Conservation (phyloP, 2,888 invertebrate genomes). For the Aphrophora alni region DNA sequence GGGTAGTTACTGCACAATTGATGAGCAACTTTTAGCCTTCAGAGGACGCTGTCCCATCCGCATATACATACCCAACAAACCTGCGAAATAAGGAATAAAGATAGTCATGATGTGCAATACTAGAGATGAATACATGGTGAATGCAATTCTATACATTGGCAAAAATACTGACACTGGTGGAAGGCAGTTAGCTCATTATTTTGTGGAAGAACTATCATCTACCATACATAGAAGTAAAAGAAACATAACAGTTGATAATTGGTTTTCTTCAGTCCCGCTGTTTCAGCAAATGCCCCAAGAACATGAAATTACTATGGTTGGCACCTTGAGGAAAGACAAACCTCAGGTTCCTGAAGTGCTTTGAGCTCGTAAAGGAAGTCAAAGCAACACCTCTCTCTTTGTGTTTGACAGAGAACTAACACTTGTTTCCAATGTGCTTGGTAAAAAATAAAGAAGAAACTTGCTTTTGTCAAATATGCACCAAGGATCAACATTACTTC, state of each 20-base stretch:
- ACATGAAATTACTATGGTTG: constrained; percentile 19
- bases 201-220: constrained; percentile 15
- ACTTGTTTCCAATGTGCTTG: not conserved
- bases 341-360: constrained; percentile 12
- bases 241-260: constrained; percentile 34
- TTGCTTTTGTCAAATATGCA: not conserved
- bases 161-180: not conserved
- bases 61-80: constrained; percentile 2
- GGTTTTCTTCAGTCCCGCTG: constrained; percentile 29
- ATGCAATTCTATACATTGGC: constrained; percentile 24
- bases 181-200: constrained; percentile 23
- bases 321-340: constrained; percentile 34
- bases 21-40: not conserved
- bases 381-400: not conserved
- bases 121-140: constrained; percentile 15
- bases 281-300: constrained; percentile 24
- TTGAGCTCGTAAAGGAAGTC: not conserved
- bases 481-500: not conserved
- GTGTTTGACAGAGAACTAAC: not conserved
- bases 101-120: constrained; percentile 11
- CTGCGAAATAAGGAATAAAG: constrained; percentile 46
- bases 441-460: not conserved
- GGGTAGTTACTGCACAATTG: not conserved
- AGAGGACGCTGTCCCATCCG: not conserved
- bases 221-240: constrained; percentile 20